phyloP scores from a whole-genome alignment of 2,113 vertebrate species.

The Circaetus cinerascens region DNA sequence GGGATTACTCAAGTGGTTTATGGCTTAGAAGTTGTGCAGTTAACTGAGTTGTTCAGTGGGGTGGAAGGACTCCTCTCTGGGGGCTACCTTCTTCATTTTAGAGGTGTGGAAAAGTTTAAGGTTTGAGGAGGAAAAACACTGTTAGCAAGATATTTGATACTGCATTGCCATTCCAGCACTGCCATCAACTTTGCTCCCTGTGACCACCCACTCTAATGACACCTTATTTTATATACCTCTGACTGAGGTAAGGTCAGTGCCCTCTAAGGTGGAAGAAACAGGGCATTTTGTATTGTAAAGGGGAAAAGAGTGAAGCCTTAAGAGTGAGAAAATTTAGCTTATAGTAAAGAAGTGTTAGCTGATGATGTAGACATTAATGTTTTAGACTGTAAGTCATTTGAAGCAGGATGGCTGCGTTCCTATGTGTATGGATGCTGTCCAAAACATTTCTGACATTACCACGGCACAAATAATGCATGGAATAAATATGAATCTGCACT shows the following conservation, averaged over 20 bases:
- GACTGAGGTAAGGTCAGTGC: neutral
- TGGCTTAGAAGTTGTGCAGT: constrained; percentile 18
- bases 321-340: neutral
- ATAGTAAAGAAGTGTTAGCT: neutral
- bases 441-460: neutral
- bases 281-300: neutral
- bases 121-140: neutral
- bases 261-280: neutral
- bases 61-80: neutral
- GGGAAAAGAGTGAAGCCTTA: neutral
- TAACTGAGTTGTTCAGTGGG: constrained; percentile 16
- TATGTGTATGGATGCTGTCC: neutral
- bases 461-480: neutral
- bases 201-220: neutral
- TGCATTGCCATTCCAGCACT: neutral
- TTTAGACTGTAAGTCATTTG: neutral
- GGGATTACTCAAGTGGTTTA: constrained; percentile 55
- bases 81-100: neutral
- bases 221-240: neutral
- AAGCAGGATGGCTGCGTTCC: neutral
- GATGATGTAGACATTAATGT: constrained; percentile 1
- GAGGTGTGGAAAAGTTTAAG: constrained; percentile 1
- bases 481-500: neutral
- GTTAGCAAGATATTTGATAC: neutral
- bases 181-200: neutral